Evolutionary conservation across 2,888 invertebrate species (phyloP), one percentile per base, ranked within the genome.

Genomic region (Napeogenes sylphis): DNA sequence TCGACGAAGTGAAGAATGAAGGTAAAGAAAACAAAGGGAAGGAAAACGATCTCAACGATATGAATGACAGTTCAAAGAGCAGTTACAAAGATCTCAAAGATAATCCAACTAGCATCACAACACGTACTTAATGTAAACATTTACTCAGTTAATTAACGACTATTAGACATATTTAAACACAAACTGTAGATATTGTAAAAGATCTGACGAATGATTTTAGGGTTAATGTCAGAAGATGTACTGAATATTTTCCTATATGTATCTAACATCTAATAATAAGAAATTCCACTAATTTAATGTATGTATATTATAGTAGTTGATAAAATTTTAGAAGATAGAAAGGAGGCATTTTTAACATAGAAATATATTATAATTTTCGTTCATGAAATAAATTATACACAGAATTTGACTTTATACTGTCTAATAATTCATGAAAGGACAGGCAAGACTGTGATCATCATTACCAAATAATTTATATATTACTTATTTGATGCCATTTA

Each of bases 41-140:
- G 58, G 66, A 64, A 56, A 64, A 64, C 58, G 70, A 72, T 62
- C 60, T 67, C 21, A 75, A 73, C 61, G 73, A 73, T 38, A 68
- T 72, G 70, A 73, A 68, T 62, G 73, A 73, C 51, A 75, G 76
- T 59, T 67, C 69, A 6, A 83, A 81, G 68, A 83, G 78, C 58
- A 73, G 71, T 53, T 78, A 77, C 46, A 86, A 82, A 76, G 83
- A 84, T 58, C 62, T 74, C 8, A 87, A 85, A 71, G 87, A 87
- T 73, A 85, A 82, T 38, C 76, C 85, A n/a, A 68, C 85, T 46
- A 87, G 74, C 67, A 82, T 82, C 56, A 71, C 70, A 58, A 71
- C 71, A 33, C 71, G 69, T 56, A 62, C 70, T n/a, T 72, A 71
- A 69, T 45, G 42, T 64, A 45, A 14, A 42, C 54, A 30, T 38